A percentile compares a stretch with the other conserved stretches of the same genome.
phyloP scores from a whole-genome alignment of 2,113 vertebrate species.

The Astatotilapia flaviijosephi region DNA sequence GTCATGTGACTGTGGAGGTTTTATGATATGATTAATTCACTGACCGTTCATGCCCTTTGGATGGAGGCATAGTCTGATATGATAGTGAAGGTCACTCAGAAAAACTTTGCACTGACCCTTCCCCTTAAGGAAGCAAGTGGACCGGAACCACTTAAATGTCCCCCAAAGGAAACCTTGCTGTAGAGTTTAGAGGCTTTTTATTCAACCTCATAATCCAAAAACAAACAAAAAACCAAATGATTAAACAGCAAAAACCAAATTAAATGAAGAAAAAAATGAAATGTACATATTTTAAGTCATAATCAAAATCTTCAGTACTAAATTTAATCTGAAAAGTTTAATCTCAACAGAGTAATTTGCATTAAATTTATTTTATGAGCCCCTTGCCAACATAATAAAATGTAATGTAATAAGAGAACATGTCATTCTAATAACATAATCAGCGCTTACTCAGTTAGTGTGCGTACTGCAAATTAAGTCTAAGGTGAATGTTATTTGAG shows the following conservation, averaged over 20 bases:
- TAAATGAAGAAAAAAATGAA: not conserved
- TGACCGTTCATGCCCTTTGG: not conserved
- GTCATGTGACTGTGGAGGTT: not conserved
- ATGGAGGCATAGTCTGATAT: not conserved
- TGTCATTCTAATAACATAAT: not conserved
- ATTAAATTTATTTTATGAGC: not conserved
- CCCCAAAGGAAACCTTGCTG: not conserved
- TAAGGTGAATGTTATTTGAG: not conserved
- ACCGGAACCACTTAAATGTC: not conserved
- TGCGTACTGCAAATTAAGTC: not conserved
- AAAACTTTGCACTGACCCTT: not conserved
- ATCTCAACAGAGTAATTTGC: not conserved
- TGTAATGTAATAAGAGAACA: not conserved
- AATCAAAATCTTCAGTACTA: not conserved
- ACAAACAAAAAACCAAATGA: not conserved
- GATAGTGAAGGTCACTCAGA: not conserved
- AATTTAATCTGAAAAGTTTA: not conserved
- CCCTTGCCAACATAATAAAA: not conserved
- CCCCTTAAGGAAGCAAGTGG: not conserved
- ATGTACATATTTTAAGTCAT: not conserved
- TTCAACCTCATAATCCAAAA: not conserved
- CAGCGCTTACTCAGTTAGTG: not conserved
- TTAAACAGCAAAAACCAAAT: not conserved
- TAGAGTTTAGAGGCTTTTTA: not conserved
- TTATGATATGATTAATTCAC: not conserved